Percentiles rank a stretch among this genome's conserved stretches.
Conservation (phyloP, 2,113 vertebrate species). For the Lagopus leucura region DNA sequence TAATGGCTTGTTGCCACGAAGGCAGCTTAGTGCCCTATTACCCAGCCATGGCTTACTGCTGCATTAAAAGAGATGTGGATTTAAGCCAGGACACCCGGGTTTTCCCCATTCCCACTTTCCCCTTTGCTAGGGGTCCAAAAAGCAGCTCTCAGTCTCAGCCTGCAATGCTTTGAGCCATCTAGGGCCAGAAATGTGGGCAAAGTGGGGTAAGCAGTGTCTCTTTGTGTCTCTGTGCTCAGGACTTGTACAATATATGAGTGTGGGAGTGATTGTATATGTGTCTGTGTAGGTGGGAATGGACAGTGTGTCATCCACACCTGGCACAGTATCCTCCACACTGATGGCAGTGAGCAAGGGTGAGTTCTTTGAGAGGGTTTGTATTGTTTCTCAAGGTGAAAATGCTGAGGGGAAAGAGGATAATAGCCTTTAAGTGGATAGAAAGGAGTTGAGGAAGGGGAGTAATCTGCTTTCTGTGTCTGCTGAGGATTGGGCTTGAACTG, state of each 20-base stretch:
- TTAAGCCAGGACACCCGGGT: neutral
- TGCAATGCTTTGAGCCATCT: neutral
- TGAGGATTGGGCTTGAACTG: neutral
- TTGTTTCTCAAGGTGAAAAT: conserved; percentile 1
- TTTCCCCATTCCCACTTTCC: neutral
- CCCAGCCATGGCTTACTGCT: conserved; percentile 8
- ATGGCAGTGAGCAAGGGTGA: neutral
- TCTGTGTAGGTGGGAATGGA: neutral
- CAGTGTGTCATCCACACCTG: neutral
- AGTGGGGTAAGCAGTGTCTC: neutral
- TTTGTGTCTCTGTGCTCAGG: neutral
- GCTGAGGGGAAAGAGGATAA: neutral
- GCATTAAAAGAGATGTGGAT: conserved; percentile 1
- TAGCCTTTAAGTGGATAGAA: neutral
- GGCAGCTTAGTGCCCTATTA: conserved; percentile 54
- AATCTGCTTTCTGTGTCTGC: conserved; percentile 24
- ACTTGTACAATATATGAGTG: neutral
- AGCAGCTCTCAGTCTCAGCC: neutral
- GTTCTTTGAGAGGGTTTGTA: neutral
- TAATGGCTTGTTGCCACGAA: conserved; percentile 39
- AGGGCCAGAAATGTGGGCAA: neutral
- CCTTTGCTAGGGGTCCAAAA: neutral
- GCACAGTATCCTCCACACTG: neutral
- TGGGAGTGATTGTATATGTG: neutral
- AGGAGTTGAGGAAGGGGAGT: neutral